Evolutionary conservation across 2,888 invertebrate genomes (phyloP).

Genomic region (Caenorhabditis plicata): DNA sequence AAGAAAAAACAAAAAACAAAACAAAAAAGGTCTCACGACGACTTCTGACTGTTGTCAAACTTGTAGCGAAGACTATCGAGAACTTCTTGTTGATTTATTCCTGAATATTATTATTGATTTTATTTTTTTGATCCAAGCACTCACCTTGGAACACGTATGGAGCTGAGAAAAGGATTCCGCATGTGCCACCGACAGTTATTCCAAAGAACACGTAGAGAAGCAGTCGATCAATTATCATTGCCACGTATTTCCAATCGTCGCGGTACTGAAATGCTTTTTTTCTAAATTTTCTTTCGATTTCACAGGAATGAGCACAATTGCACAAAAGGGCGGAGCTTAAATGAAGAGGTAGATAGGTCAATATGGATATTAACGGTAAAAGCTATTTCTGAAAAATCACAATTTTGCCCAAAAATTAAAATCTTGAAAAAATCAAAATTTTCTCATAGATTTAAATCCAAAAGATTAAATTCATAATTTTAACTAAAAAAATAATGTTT

Average conservation of each 20-base stretch:
- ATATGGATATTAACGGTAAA: no score
- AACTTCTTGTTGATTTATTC: constrained; percentile 29
- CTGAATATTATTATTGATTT: constrained; percentile 4
- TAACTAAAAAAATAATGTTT: no score
- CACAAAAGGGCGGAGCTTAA: neutral
- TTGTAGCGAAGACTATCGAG: constrained; percentile 22
- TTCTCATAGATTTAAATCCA: no score
- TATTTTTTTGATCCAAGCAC: constrained; percentile 10
- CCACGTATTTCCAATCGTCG: constrained; percentile 70
- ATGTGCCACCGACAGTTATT: constrained; percentile 67
- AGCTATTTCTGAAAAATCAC: no score
- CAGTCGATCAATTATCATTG: constrained; percentile 69
- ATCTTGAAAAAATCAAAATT: no score
- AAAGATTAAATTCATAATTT: no score
- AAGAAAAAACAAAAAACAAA: neutral
- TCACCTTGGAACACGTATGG: constrained; percentile 68
- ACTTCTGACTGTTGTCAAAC: constrained; percentile 17
- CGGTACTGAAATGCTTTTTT: constrained; percentile 59
- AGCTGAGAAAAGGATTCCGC: constrained; percentile 68
- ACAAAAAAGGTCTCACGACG: constrained; percentile 7
- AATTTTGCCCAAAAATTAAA: no score
- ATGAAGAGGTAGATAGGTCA: no score
- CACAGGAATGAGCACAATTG: no score
- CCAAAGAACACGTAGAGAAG: constrained; percentile 69
- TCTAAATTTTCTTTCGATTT: neutral